Conservation (phyloP, 2,113 vertebrate species). For the Zosterops hypoxanthus region DNA sequence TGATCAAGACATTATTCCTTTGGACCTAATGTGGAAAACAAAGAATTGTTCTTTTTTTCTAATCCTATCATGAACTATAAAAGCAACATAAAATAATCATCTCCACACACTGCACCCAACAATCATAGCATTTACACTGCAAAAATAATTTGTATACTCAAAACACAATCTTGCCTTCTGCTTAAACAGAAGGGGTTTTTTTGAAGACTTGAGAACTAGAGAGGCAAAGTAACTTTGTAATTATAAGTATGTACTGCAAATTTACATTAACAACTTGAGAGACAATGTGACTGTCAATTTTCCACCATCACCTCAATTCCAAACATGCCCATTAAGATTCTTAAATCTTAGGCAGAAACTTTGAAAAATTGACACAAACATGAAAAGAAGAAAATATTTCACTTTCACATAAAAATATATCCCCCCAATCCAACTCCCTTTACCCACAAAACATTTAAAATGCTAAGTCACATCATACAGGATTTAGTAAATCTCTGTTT, state of each 20-base stretch:
- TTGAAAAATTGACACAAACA: neutral
- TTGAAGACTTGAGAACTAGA: neutral
- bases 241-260: neutral
- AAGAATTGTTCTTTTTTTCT: neutral
- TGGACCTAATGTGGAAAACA: neutral
- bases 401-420: neutral
- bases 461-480: neutral
- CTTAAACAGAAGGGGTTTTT: neutral
- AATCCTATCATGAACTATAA: neutral
- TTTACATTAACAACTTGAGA: neutral
- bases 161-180: neutral
- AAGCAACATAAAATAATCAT: neutral
- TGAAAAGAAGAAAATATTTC: neutral
- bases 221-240: neutral
- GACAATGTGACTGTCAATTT: neutral
- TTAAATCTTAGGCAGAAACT: neutral
- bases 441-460: neutral
- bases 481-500: neutral
- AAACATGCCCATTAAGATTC: accelerated
- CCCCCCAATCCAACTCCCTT: neutral
- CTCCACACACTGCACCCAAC: neutral
- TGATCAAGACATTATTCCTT: neutral
- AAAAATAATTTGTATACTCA: neutral
- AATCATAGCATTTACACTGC: neutral
- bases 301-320: neutral